Percentiles rank a stretch among this genome's conserved stretches.
Evolutionary conservation across 2,113 vertebrate species (phyloP).

Genomic region (Phyllopteryx taeniolatus): DNA sequence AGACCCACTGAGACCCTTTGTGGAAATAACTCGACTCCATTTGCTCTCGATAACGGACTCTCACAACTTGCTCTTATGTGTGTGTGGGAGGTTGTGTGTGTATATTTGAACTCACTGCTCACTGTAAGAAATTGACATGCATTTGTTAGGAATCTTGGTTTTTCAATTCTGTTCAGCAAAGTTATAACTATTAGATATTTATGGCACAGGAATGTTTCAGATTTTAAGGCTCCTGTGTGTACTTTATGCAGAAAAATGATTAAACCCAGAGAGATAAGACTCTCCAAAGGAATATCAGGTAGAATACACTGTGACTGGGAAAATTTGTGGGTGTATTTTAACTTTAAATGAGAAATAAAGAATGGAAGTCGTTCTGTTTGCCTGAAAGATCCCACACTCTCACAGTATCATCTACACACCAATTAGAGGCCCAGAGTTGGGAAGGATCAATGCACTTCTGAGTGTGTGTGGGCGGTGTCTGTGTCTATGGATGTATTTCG

Average conservation of each 20-base stretch:
- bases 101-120: constrained; percentile 41
- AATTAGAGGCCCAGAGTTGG: constrained; percentile 68
- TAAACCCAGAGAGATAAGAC: constrained; percentile 37
- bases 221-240: constrained; percentile 42
- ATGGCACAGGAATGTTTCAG: constrained; percentile 36
- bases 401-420: constrained; percentile 70
- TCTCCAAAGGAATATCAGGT: constrained; percentile 48
- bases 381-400: constrained; percentile 67
- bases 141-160: constrained; percentile 59
- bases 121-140: constrained; percentile 58
- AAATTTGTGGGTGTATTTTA: constrained; percentile 64
- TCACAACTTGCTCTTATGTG: constrained; percentile 36
- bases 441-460: constrained; percentile 64
- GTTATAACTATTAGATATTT: constrained; percentile 67
- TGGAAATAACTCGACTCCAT: constrained; percentile 77
- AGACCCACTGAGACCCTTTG: constrained; percentile 74
- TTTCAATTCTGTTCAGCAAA: constrained; percentile 67
- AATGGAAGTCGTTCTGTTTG: constrained; percentile 63
- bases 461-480: constrained; percentile 38
- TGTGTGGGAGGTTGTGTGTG: constrained; percentile 10
- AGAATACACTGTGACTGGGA: constrained; percentile 35
- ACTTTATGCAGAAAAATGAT: constrained; percentile 41
- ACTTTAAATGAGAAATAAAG: constrained; percentile 72
- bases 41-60: constrained; percentile 64
- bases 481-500: constrained; percentile 57